Percentiles rank a stretch among this genome's conserved stretches.
Evolutionary conservation across 2,797 vertebrate genomes (phyloP).

Genomic region (Sebastes hubbsi): DNA sequence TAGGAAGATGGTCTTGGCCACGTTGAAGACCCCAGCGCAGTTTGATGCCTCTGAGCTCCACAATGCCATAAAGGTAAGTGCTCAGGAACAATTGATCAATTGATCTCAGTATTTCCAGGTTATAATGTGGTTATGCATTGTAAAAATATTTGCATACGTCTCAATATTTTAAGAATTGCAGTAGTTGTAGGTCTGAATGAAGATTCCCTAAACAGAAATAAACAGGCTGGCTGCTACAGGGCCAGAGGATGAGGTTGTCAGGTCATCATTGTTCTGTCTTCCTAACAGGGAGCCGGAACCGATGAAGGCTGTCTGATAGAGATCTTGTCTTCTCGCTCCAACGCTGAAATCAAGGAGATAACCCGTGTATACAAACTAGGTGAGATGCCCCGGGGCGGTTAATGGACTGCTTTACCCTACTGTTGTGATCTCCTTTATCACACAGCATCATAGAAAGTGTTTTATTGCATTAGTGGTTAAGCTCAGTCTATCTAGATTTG

Average conservation of each 20-base stretch:
- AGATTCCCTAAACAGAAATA: background rate
- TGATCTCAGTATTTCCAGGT: background rate
- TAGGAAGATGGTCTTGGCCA: slow-evolving; percentile 91
- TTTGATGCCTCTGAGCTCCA: slow-evolving; percentile 90
- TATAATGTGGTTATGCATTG: background rate
- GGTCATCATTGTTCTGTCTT: slow-evolving; percentile 20
- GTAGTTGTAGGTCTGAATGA: background rate
- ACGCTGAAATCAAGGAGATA: slow-evolving; percentile 91
- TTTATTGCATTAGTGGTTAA: background rate
- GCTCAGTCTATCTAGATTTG: background rate
- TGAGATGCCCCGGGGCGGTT: slow-evolving; percentile 53
- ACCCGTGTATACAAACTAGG: slow-evolving; percentile 90
- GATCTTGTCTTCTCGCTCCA: slow-evolving; percentile 93
- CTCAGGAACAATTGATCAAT: background rate
- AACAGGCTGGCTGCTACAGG: background rate
- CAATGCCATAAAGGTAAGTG: slow-evolving; percentile 92
- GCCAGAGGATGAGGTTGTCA: background rate
- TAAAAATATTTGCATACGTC: background rate
- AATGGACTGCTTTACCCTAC: background rate
- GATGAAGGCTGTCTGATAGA: slow-evolving; percentile 98
- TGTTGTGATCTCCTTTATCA: slow-evolving; percentile 2
- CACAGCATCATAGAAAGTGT: background rate
- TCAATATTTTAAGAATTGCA: background rate
- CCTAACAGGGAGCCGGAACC: slow-evolving; percentile 91
- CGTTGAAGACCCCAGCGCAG: slow-evolving; percentile 88